Conservation (phyloP, 2,797 vertebrate genomes). For the Ctenopoma multispine region DNA sequence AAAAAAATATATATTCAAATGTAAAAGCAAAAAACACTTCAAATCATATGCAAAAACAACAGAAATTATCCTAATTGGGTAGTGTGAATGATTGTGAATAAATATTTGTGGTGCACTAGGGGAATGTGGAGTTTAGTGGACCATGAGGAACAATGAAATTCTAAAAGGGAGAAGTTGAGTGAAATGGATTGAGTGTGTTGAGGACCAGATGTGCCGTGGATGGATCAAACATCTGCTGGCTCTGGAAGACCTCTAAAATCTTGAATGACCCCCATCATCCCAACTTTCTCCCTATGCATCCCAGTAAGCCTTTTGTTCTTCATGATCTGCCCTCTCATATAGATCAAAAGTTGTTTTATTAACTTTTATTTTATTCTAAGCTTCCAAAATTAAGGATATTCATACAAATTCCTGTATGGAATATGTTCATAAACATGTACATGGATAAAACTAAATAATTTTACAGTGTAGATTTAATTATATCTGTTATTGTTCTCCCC, state of each 20-base stretch:
- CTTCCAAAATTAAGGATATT: slow-evolving; percentile 21
- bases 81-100: slow-evolving; percentile 57
- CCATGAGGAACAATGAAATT: slow-evolving; percentile 81
- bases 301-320: slow-evolving; percentile 59
- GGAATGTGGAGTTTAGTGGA: slow-evolving; percentile 72
- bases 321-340: slow-evolving; percentile 20
- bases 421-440: slow-evolving; percentile 15
- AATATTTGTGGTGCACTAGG: slow-evolving; percentile 66
- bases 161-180: slow-evolving; percentile 74
- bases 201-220: slow-evolving; percentile 78
- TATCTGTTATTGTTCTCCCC: slow-evolving; percentile 61
- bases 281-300: slow-evolving; percentile 39
- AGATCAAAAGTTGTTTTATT: slow-evolving; percentile 22
- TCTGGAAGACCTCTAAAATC: slow-evolving; percentile 64
- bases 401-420: slow-evolving; percentile 6
- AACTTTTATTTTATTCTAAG: slow-evolving; percentile 19
- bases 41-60: slow-evolving; percentile 41
- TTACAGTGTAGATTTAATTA: slow-evolving; percentile 36
- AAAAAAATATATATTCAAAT: slow-evolving; percentile 12
- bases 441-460: slow-evolving; percentile 16
- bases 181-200: slow-evolving; percentile 78
- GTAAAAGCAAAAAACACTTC: slow-evolving; percentile 1
- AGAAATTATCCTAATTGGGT: slow-evolving; percentile 43
- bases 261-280: slow-evolving; percentile 65
- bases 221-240: slow-evolving; percentile 81